phyloP scores from a whole-genome alignment of 2,797 vertebrate genomes.

The Salmo trutta region DNA sequence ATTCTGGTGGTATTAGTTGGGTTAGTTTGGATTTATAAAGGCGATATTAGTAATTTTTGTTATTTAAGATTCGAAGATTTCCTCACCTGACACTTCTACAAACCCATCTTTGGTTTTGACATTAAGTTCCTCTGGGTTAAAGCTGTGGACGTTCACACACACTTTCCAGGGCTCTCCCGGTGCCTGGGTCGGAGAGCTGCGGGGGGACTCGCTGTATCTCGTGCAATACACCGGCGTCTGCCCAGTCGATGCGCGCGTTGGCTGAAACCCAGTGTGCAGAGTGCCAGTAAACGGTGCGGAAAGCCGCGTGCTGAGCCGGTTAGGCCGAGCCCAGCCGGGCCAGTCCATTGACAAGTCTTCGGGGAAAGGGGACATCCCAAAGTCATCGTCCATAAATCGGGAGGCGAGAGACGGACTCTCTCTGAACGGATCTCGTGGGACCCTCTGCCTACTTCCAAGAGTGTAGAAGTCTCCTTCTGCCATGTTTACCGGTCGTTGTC shows the following conservation, averaged over 20 bases:
- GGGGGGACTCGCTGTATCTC: constrained; percentile 80
- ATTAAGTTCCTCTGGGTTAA: constrained; percentile 89
- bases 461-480: constrained; percentile 81
- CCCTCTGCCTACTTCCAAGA: constrained; percentile 82
- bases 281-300: constrained; percentile 79
- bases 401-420: constrained; percentile 77
- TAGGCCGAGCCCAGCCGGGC: constrained; percentile 91
- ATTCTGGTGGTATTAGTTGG: not conserved
- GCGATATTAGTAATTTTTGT: not conserved
- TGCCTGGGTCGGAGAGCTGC: constrained; percentile 74
- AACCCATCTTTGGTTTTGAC: constrained; percentile 95
- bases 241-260: constrained; percentile 67
- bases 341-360: constrained; percentile 91
- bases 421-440: constrained; percentile 83
- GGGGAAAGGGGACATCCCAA: constrained; percentile 88
- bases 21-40: not conserved
- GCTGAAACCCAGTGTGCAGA: constrained; percentile 79
- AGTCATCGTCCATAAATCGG: constrained; percentile 93
- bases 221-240: constrained; percentile 74
- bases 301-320: constrained; percentile 74
- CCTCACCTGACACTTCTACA: constrained; percentile 96
- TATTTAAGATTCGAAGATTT: not conserved
- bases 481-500: constrained; percentile 57
- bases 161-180: constrained; percentile 96
- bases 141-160: constrained; percentile 98